phyloP scores from a whole-genome alignment of 2,113 vertebrate species.

The Pristiophorus japonicus region DNA sequence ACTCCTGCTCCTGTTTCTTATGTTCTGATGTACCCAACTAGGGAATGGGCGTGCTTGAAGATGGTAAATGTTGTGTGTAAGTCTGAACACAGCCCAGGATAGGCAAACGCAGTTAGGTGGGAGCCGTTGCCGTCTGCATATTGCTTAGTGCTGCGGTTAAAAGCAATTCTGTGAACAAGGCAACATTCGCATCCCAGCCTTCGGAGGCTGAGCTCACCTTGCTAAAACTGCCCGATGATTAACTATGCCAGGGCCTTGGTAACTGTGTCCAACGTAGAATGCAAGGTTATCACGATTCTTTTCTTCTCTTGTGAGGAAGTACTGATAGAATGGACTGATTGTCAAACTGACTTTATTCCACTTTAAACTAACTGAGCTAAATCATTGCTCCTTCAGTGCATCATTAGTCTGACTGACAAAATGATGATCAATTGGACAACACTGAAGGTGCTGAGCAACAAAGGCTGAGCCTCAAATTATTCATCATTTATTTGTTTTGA shows the following conservation, averaged over 20 bases:
- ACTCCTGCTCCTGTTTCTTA: neutral
- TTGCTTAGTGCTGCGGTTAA: neutral
- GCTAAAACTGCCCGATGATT: neutral
- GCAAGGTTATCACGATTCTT: neutral
- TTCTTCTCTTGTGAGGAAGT: neutral
- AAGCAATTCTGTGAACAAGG: neutral
- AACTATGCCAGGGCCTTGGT: neutral
- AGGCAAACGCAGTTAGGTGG: neutral
- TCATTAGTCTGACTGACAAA: conserved; percentile 8
- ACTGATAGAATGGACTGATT: conserved; percentile 21
- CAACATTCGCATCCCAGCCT: neutral
- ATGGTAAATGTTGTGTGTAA: neutral
- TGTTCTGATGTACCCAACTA: neutral
- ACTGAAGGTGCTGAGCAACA: neutral
- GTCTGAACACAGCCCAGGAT: neutral
- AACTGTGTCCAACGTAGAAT: neutral
- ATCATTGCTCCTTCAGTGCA: neutral
- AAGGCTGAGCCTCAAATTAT: conserved; percentile 11
- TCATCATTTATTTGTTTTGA: neutral
- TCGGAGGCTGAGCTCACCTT: neutral
- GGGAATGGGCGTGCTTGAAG: neutral
- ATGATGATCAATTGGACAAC: neutral
- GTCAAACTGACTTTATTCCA: neutral
- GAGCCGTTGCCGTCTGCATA: neutral
- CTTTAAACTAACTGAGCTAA: neutral